These are phyloP conservation scores for Ophthalmolycus amberensis DNA, from an alignment of 2,113 vertebrate species.

Conservation along the genomic window DNA sequence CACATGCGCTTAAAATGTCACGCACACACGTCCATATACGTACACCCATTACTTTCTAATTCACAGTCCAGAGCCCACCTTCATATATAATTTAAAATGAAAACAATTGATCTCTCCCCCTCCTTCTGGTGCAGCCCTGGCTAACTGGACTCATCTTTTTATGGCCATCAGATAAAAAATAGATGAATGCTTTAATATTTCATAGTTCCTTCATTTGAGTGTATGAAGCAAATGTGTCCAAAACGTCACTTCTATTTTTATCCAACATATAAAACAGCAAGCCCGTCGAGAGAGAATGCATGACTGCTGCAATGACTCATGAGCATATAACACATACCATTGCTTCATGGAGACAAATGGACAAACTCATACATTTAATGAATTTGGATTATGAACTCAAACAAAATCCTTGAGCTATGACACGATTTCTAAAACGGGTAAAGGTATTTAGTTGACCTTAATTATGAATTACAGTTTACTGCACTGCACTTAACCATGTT, in stretches of 20 bases:
- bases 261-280: slow-evolving; percentile 43
- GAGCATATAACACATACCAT: slow-evolving; percentile 3
- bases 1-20: slow-evolving; percentile 11
- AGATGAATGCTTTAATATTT: slow-evolving; percentile 79
- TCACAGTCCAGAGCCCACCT: slow-evolving; percentile 57
- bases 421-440: slow-evolving; percentile 13
- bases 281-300: slow-evolving; percentile 6
- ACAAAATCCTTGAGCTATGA: background rate
- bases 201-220: slow-evolving; percentile 67
- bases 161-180: slow-evolving; percentile 73
- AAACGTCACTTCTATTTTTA: slow-evolving; percentile 64
- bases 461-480: slow-evolving; percentile 50
- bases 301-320: slow-evolving; percentile 11
- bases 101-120: slow-evolving; percentile 68
- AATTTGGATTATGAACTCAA: slow-evolving; percentile 39
- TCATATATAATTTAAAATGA: slow-evolving; percentile 80
- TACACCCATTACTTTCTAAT: slow-evolving; percentile 62
- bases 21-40: background rate
- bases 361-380: slow-evolving; percentile 8
- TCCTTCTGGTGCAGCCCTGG: slow-evolving; percentile 59
- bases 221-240: slow-evolving; percentile 64
- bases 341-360: background rate
- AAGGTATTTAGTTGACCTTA: slow-evolving; percentile 28
- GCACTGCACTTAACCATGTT: slow-evolving; percentile 65
- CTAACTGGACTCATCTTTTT: slow-evolving; percentile 75